Conservation (phyloP, 2,113 vertebrate species). For the Xiphophorus hellerii region DNA sequence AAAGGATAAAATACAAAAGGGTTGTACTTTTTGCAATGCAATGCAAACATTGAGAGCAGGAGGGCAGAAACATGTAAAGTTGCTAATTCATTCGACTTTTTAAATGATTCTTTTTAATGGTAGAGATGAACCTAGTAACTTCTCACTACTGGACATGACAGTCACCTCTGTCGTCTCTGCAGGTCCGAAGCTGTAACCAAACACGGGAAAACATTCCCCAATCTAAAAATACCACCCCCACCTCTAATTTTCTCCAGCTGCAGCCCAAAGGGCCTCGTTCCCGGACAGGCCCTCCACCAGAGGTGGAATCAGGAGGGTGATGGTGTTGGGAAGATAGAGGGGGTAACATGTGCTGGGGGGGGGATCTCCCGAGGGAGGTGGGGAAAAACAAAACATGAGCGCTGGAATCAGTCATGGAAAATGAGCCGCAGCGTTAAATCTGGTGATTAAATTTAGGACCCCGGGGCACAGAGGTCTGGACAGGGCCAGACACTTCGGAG, state of each 20-base stretch:
- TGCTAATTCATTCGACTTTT: background rate
- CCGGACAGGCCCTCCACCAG: conserved; percentile 39
- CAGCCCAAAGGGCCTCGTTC: conserved; percentile 27
- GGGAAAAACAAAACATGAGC: conserved; percentile 36
- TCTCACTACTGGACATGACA: conserved; percentile 33
- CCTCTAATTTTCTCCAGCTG: conserved; percentile 76
- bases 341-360: conserved; percentile 28
- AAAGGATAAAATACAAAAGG: too few species aligned
- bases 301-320: conserved; percentile 42
- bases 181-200: conserved; percentile 50
- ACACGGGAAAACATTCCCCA: conserved; percentile 65
- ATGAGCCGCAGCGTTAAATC: conserved; percentile 55
- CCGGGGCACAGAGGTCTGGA: conserved; percentile 36
- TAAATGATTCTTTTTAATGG: conserved; percentile 9
- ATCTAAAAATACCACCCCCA: conserved; percentile 70
- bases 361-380: conserved; percentile 30
- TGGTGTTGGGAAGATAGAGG: background rate
- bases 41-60: background rate
- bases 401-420: conserved; percentile 52
- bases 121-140: conserved; percentile 20
- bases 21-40: background rate
- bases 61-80: background rate
- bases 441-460: conserved; percentile 55
- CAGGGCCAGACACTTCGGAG: conserved; percentile 66
- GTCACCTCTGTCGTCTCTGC: conserved; percentile 41